phyloP scores from a whole-genome alignment of 2,113 vertebrate genomes.

The Mobula hypostoma region DNA sequence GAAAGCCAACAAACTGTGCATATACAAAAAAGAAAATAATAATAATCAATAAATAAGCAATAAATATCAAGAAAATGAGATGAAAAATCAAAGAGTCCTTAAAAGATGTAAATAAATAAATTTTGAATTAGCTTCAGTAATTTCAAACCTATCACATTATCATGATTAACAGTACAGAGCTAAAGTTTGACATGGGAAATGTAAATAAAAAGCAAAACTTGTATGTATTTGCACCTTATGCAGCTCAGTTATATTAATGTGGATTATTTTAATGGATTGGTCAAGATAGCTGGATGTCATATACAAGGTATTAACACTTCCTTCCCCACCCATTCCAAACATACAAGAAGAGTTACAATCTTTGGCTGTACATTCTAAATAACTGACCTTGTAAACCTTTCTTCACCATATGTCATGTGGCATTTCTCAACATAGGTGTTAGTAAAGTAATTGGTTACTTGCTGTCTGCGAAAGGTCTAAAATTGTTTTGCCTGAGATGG shows the following conservation, averaged over 20 bases:
- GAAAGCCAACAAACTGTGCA: too few relatives aligned
- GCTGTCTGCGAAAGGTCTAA: background rate
- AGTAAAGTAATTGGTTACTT: background rate
- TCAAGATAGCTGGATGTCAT: background rate
- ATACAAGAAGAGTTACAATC: background rate
- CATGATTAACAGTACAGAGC: too few relatives aligned
- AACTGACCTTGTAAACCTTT: background rate
- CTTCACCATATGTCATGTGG: background rate
- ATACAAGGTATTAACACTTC: background rate
- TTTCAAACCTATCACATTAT: too few relatives aligned
- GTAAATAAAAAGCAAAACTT: too few relatives aligned
- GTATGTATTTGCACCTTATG: too few relatives aligned
- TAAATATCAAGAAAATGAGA: too few relatives aligned
- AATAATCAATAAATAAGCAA: too few relatives aligned
- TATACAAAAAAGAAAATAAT: too few relatives aligned
- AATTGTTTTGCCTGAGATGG: background rate
- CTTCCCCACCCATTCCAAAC: background rate
- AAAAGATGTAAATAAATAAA: too few relatives aligned
- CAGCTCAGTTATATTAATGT: background rate
- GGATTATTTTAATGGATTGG: background rate
- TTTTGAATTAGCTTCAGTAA: too few relatives aligned
- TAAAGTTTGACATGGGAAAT: too few relatives aligned
- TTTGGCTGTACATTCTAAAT: background rate
- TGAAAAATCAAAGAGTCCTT: too few relatives aligned
- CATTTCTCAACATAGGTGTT: background rate